Base-by-base conservation (phyloP, 2,888 invertebrate species). In the Proisotoma minuta region DNA sequence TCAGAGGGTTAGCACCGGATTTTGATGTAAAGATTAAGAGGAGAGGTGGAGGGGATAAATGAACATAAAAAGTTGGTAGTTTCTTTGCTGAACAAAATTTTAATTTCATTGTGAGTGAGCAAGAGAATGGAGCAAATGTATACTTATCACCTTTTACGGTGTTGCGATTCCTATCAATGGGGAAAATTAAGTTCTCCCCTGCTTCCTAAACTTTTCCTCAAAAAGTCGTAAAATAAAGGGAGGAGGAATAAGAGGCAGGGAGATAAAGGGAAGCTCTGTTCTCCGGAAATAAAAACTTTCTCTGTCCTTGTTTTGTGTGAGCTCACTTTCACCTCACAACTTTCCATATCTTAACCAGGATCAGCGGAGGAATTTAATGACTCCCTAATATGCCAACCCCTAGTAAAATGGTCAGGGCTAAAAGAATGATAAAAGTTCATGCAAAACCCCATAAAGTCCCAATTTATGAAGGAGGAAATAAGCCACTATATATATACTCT, bases 131-230 rank as follows among this genome's bases (percentile, higher is more conserved):
- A 56, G 51, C 58, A 66, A 66, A 60, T 66, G 63, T 59, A 59
- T 60, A 63, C 63, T 66, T 66, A 66, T 66, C 66, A 63, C 63
- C 66, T 66, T 63, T 66, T 60, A 63, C 63, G 66, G 63, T 66
- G 60, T 63, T 60, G 63, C 66, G 63, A 66, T 63, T 63, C 63
- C 59, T 60, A 66, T 63, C 66, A 66, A 66, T 66, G 63, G 59
- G 63, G 66, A 61, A 63, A 66, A 66, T 66, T 66, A 66, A 60
- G 61, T 60, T 53, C 18, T 56, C 57, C 50, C 51, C 48, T 61
- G 61, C 66, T 43, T 62, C 47, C 53, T 56, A 28, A 28, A 54
- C 24, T 52, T 63, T 59, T 59, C 29, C 56, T 50, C 24, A 8
- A 28, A 34, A 54, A 39, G 53, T 34, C 34, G 53, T 34, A 54